Percentiles rank a stretch among this genome's conserved stretches.
Conservation (phyloP, 2,888 invertebrate species). For the Synergus itoensis region DNA sequence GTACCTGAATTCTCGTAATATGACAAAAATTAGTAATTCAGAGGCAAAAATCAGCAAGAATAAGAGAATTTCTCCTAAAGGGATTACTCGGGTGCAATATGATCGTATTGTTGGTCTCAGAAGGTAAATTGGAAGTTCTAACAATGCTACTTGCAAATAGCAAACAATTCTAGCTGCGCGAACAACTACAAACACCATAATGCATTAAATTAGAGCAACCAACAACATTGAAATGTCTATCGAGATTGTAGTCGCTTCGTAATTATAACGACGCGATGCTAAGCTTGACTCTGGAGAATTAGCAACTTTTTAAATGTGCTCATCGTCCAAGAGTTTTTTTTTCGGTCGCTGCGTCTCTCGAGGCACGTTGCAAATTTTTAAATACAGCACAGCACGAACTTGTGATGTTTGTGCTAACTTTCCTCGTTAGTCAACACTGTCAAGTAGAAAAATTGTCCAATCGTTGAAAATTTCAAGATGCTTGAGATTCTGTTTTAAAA, state of each 20-base stretch:
- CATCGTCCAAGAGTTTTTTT: not conserved
- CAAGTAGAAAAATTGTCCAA: not conserved
- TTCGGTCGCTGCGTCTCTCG: not conserved
- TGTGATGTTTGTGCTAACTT: not conserved
- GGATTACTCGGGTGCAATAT: not conserved
- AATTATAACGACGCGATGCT: not conserved
- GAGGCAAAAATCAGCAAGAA: not conserved
- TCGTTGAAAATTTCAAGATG: not conserved
- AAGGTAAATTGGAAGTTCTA: not conserved
- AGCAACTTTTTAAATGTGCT: not conserved
- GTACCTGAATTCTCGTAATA: too few species aligned
- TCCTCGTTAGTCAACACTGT: not conserved
- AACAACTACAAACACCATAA: not conserved
- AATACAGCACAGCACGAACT: not conserved
- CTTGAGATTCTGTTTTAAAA: too few species aligned
- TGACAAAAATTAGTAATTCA: not conserved
- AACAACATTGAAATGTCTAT: not conserved
- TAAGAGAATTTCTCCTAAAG: not conserved
- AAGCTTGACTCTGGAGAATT: not conserved
- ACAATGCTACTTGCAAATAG: not conserved
- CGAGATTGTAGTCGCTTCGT: not conserved
- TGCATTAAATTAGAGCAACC: not conserved
- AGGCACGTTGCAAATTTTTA: not conserved
- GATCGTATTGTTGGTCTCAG: not conserved
- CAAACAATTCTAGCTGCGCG: not conserved